Conservation (phyloP, 2,888 invertebrate species). For the Tyria jacobaeae region DNA sequence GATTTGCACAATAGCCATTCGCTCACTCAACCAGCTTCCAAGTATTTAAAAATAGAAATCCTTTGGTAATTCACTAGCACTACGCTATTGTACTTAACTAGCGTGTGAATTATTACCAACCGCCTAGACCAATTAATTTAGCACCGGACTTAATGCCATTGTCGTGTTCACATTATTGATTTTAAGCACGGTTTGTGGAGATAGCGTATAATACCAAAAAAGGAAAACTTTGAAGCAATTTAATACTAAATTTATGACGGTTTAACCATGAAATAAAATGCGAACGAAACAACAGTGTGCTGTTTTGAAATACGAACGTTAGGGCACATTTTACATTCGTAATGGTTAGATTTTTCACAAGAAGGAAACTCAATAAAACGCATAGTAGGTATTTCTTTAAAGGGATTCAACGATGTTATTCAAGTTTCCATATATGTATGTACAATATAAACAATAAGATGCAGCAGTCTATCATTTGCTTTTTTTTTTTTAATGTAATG, state of each 20-base stretch:
- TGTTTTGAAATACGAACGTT: slow-evolving; percentile 81
- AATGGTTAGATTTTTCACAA: slow-evolving; percentile 82
- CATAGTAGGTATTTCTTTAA: slow-evolving; percentile 60
- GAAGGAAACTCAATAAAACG: slow-evolving; percentile 75
- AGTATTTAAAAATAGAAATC: slow-evolving; percentile 20
- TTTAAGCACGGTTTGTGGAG: slow-evolving; percentile 31
- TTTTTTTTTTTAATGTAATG: neutral
- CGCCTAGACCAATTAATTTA: slow-evolving; percentile 41
- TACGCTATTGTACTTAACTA: slow-evolving; percentile 16
- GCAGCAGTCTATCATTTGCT: slow-evolving; percentile 24
- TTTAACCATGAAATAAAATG: slow-evolving; percentile 75
- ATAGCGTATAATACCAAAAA: slow-evolving; percentile 50
- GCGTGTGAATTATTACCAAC: slow-evolving; percentile 33
- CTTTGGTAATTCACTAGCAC: slow-evolving; percentile 18
- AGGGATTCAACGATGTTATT: slow-evolving; percentile 63
- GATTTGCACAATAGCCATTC: slow-evolving; percentile 14
- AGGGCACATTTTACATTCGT: slow-evolving; percentile 66
- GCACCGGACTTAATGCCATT: slow-evolving; percentile 37
- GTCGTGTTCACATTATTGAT: slow-evolving; percentile 48
- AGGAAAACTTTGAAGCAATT: slow-evolving; percentile 62
- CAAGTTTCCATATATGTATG: slow-evolving; percentile 41
- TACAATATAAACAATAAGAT: slow-evolving; percentile 35
- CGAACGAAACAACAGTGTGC: slow-evolving; percentile 83
- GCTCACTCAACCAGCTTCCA: slow-evolving; percentile 6
- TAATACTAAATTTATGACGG: slow-evolving; percentile 72